Conservation (phyloP, 2,797 vertebrate species). For the Sebastes diploproa region DNA sequence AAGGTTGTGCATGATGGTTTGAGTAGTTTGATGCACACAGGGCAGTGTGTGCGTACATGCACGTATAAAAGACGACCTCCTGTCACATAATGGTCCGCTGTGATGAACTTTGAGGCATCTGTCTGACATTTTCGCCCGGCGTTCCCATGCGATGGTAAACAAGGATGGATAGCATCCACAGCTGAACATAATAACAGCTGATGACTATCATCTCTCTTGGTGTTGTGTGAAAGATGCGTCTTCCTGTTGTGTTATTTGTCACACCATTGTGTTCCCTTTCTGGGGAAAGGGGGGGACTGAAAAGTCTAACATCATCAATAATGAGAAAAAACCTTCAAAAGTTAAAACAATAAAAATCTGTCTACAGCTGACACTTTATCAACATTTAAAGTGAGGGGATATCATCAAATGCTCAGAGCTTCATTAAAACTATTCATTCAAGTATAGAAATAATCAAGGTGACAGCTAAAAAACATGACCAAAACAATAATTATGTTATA, state of each 20-base stretch:
- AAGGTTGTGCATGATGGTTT: slow-evolving; percentile 5
- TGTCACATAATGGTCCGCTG: slow-evolving; percentile 24
- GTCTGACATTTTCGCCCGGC: slow-evolving; percentile 63
- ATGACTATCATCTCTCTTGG: slow-evolving; percentile 58
- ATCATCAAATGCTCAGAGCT: slow-evolving; percentile 4
- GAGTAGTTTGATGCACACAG: background rate
- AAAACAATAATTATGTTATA: background rate
- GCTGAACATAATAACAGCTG: slow-evolving; percentile 56
- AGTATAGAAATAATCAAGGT: slow-evolving; percentile 4
- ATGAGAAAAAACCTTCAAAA: background rate
- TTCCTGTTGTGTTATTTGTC: slow-evolving; percentile 46
- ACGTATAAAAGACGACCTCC: slow-evolving; percentile 12
- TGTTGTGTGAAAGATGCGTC: slow-evolving; percentile 43
- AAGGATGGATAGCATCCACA: slow-evolving; percentile 54
- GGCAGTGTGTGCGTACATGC: background rate
- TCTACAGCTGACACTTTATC: background rate
- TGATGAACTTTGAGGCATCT: slow-evolving; percentile 67
- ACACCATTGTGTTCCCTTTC: slow-evolving; percentile 15
- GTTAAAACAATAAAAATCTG: background rate
- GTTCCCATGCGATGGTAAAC: slow-evolving; percentile 57
- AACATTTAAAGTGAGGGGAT: background rate
- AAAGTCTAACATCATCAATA: slow-evolving; percentile 11
- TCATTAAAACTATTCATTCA: slow-evolving; percentile 12
- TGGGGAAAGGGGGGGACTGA: background rate
- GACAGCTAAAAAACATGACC: background rate